Base-by-base conservation (phyloP, 2,888 invertebrate species). In the Vanessa cardui region DNA sequence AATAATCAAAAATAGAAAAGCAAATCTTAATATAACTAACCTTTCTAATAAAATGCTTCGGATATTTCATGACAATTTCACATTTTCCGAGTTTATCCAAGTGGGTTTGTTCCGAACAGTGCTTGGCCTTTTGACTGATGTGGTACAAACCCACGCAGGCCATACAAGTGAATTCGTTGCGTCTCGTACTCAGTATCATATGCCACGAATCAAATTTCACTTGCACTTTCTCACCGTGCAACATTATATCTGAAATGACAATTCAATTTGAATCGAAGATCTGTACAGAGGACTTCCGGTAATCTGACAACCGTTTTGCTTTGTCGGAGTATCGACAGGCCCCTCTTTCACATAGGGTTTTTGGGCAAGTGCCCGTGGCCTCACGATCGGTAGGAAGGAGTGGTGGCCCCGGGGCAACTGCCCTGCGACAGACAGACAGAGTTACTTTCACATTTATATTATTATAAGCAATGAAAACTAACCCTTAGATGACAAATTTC, bases 121-220 rank as follows among this genome's bases (percentile, higher is more conserved):
- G 83, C 0, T 71, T 67, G 0, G 33, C 16, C 33, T 76, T 78
- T 7, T 31, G 2, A 2, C 70, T 63, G 0, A 73, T 31, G 1
- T 68, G 74, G 0, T 52, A 70, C 2, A 61, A 61, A 0, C 21
- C 6, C 6, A 73, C 76, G 58, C 83, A 83, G 0, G 72, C 76
- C 81, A 82, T 83, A 46, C 83, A 83, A n/a, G 79, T 81, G 15
- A 76, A 76, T 0, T 58, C 62, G 31, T 77, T 76, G 0, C 9
- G 8, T 44, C 73, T 72, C 1, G 71, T 70, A 0, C 20, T 62
- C 0, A 78, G 65, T 0, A 83, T 47, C 83, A 83, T 82, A 60
- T 82, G 74, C 80, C 81, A 84, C 0, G 77, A 77, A 4, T 85
- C 78, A 9, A 67, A 78, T 0, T 71, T 73, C 0, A 84, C 76